Evolutionary conservation across 2,113 vertebrate genomes (phyloP), one percentile per base, ranked within the genome.

Genomic region (Hyperoodon ampullatus): DNA sequence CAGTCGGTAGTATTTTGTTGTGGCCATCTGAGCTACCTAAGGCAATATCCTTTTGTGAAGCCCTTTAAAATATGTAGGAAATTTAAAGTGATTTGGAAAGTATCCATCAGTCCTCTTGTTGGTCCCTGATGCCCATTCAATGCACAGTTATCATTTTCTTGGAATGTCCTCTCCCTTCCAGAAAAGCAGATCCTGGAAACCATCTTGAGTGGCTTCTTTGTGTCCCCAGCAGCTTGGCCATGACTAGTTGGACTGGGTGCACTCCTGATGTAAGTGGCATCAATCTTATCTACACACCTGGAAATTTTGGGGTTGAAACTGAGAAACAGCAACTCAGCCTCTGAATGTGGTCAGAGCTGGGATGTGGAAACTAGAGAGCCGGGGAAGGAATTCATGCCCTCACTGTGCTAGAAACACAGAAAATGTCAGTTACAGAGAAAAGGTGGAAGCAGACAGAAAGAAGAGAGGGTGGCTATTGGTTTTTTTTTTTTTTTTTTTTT

Each of bases 311-410:
- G 55, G 24, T 12, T 14, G 30, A 71, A 13, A 21, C 26, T 21
- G 26, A 78, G 80, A 83, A 77, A 53, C 26, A 39, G 74, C 23
- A 75, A 33, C 13, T 68, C 19, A 82, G 24, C 18, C 18, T 72
- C 66, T 65, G 72, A 26, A 1, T 68, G 30, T 24, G 14, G 10
- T 6, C 58, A 16, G 30, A n/a, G 55, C 8, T n/a, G 7, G 28
- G 24, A 8, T 1, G 2, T 16, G n/a, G 60, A 44, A 42, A 58
- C 8, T 11, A 55, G 24, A 63, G 0, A 6, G 3, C 11, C 8
- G 2, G 9, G 2, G 18, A 33, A 26, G 33, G 44, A 23, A 3
- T 12, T 12, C 3, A 12, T 50, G 63, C 33, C n/a, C 0, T 3
- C 6, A 12, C 16, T 87, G 33, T 9, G 14, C 5, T 19, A 3